These are phyloP conservation scores for Leptopterna dolabrata DNA, from an alignment of 2,888 invertebrate genomes.

Conservation along the genomic window DNA sequence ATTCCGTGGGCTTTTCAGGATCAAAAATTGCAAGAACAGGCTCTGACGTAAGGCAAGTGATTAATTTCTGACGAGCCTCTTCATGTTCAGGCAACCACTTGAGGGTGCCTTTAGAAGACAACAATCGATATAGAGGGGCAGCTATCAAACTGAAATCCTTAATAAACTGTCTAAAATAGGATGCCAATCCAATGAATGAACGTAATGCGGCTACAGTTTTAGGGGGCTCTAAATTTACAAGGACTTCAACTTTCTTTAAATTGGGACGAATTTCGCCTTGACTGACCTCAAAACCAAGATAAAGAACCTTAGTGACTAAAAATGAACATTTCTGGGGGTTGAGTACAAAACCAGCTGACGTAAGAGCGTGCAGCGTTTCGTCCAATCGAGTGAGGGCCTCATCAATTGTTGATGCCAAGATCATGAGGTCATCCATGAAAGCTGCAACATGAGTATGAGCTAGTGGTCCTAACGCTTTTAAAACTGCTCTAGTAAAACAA, in stretches of 20 bases:
- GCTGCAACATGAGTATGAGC: constrained; percentile 58
- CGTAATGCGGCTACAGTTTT: not conserved
- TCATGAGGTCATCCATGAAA: constrained; percentile 64
- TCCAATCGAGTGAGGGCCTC: constrained; percentile 63
- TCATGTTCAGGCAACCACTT: constrained; percentile 9
- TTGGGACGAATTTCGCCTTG: constrained; percentile 27
- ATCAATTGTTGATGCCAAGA: constrained; percentile 58
- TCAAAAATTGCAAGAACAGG: constrained; percentile 28
- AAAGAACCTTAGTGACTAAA: constrained; percentile 23
- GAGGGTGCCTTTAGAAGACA: not conserved
- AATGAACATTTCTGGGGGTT: constrained; percentile 52
- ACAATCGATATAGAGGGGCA: not conserved
- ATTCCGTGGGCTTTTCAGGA: not conserved
- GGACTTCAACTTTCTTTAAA: not conserved
- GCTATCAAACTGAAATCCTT: constrained; percentile 25
- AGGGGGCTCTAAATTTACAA: not conserved
- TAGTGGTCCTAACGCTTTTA: constrained; percentile 63
- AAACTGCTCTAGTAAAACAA: constrained; percentile 62
- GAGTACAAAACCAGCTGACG: constrained; percentile 47
- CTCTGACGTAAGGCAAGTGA: not conserved
- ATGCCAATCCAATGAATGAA: constrained; percentile 35
- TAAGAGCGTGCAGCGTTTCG: constrained; percentile 59
- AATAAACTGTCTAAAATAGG: constrained; percentile 23
- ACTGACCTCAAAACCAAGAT: constrained; percentile 45
- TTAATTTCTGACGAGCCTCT: not conserved